Conservation (phyloP, 1,140 invertebrate genomes). For the Eufriesea mexicana region DNA sequence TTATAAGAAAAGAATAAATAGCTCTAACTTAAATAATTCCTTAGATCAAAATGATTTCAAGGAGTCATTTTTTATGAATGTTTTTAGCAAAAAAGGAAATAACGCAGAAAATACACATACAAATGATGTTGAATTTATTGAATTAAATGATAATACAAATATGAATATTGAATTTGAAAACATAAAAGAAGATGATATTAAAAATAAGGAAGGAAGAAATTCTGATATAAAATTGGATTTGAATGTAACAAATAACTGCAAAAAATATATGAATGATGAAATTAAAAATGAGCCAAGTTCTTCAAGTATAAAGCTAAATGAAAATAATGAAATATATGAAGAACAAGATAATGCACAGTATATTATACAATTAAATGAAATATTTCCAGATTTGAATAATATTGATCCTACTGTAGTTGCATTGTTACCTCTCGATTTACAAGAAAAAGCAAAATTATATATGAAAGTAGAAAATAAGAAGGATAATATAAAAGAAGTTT, state of each 20-base stretch:
- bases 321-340: background rate
- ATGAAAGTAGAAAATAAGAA: constrained; percentile 69
- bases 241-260: background rate
- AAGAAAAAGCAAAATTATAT: constrained; percentile 74
- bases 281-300: background rate
- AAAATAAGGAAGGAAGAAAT: background rate
- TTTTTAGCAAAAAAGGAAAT: constrained; percentile 63
- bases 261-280: background rate
- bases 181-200: background rate
- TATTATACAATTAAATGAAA: constrained; percentile 75
- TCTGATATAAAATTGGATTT: background rate
- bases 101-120: constrained; percentile 43
- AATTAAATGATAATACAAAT: constrained; percentile 13
- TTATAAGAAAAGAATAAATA: background rate
- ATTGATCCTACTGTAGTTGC: constrained; percentile 78
- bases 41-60: constrained; percentile 71
- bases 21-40: constrained; percentile 2
- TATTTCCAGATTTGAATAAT: constrained; percentile 81
- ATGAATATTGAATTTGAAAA: background rate
- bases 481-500: constrained; percentile 44
- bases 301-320: background rate
- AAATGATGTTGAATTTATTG: constrained; percentile 56
- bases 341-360: constrained; percentile 12
- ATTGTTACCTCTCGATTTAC: constrained; percentile 77
- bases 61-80: constrained; percentile 76